Conservation (phyloP, 2,888 invertebrate genomes). For the Cephus spinipes region DNA sequence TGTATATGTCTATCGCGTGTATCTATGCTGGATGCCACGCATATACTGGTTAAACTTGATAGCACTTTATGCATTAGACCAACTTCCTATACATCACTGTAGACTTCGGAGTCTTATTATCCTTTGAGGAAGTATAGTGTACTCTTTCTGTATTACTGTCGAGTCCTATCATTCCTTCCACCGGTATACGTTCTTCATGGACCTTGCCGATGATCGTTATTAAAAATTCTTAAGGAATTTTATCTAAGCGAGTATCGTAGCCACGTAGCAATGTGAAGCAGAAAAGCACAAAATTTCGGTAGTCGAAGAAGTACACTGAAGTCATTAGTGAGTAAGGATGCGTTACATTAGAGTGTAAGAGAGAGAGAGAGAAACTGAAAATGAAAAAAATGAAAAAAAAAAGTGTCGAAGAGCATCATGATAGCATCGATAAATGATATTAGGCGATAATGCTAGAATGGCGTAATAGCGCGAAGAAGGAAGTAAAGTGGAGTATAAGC, state of each 20-base stretch:
- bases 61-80: neutral
- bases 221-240: neutral
- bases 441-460: neutral
- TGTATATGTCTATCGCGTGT: neutral
- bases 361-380: constrained; percentile 12
- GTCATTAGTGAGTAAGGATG: neutral
- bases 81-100: neutral
- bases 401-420: neutral
- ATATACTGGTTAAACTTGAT: neutral
- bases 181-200: too few species aligned
- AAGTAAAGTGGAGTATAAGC: constrained; percentile 22
- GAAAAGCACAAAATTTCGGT: neutral
- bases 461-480: constrained; percentile 5
- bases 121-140: neutral
- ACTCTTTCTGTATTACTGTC: neutral
- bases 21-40: neutral
- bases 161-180: neutral
- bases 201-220: too few species aligned
- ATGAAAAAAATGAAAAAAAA: neutral
- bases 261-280: neutral
- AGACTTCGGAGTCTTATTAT: neutral
- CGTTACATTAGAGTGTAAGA: constrained; percentile 3
- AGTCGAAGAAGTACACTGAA: neutral
- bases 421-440: neutral
- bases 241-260: neutral